A percentile compares a stretch with the other conserved stretches of the same genome.
Conservation (phyloP, 2,888 invertebrate species). For the Fragum sueziense region DNA sequence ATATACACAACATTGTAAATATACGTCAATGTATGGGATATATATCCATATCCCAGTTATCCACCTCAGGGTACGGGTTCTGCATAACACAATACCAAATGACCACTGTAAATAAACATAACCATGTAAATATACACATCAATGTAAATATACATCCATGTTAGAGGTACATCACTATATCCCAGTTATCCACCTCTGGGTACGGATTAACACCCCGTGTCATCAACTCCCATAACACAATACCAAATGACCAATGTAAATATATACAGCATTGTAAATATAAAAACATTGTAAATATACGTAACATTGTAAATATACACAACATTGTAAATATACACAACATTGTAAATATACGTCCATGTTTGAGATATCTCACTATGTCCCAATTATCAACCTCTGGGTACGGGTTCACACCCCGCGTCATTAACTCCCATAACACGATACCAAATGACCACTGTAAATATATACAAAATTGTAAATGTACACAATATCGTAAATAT, state of each 20-base stretch:
- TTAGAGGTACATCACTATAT: slow-evolving; percentile 82
- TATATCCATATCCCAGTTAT: slow-evolving; percentile 83
- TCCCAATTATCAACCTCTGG: slow-evolving; percentile 84
- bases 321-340: too few species aligned
- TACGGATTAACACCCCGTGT: slow-evolving; percentile 83
- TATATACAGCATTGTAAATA: too few species aligned
- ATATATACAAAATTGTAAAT: too few species aligned
- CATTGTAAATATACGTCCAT: too few species aligned
- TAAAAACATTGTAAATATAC: too few species aligned
- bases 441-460: slow-evolving; percentile 84
- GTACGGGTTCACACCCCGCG: slow-evolving; percentile 83
- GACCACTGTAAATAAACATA: slow-evolving; percentile 84
- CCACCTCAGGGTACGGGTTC: slow-evolving; percentile 84
- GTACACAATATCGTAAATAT: too few species aligned
- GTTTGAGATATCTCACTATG: slow-evolving; percentile 82
- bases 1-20: too few species aligned
- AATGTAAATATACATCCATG: too few species aligned
- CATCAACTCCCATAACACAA: slow-evolving; percentile 83
- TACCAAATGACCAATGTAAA: slow-evolving; percentile 83
- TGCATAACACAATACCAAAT: slow-evolving; percentile 83
- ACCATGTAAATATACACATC: too few species aligned
- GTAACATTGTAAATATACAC: too few species aligned
- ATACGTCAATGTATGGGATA: slow-evolving; percentile 82
- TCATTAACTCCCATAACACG: slow-evolving; percentile 83
- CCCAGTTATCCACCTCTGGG: slow-evolving; percentile 83